Conservation (phyloP, 1,140 invertebrate genomes). For the Rhopalosiphum maidis region DNA sequence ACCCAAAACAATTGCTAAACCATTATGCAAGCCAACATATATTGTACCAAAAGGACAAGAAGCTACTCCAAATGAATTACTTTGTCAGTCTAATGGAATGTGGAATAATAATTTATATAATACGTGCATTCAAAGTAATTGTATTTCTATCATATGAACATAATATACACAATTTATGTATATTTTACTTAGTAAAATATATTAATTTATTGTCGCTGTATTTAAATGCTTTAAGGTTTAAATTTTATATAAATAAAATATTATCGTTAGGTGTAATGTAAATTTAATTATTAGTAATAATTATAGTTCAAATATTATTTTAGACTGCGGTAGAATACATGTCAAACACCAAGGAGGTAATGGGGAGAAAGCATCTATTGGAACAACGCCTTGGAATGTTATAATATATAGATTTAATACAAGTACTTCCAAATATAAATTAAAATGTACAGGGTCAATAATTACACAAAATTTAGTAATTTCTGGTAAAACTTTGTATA, state of each 20-base stretch:
- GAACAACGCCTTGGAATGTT: slow-evolving; percentile 27
- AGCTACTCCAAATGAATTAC: background rate
- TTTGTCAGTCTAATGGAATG: background rate
- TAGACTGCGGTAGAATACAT: background rate
- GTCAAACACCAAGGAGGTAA: too few species aligned
- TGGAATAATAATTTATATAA: slow-evolving; percentile 16
- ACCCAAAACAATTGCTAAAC: background rate
- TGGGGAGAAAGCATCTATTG: background rate
- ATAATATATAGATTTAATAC: background rate
- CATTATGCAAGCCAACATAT: background rate
- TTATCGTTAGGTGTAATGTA: too few species aligned
- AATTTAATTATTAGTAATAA: too few species aligned
- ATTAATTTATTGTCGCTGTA: background rate
- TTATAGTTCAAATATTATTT: background rate
- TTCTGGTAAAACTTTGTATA: background rate
- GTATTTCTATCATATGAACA: background rate
- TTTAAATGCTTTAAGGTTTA: too few species aligned
- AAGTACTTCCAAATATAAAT: background rate
- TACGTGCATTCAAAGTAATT: slow-evolving; percentile 1
- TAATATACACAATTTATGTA: too few species aligned
- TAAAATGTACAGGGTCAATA: slow-evolving; percentile 9
- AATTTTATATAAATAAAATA: too few species aligned
- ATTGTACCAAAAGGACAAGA: background rate
- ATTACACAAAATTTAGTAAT: slow-evolving; percentile 21
- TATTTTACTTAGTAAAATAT: too few species aligned